Evolutionary conservation across 1,140 invertebrate species (phyloP).

Genomic region (Teleopsis dalmanni): DNA sequence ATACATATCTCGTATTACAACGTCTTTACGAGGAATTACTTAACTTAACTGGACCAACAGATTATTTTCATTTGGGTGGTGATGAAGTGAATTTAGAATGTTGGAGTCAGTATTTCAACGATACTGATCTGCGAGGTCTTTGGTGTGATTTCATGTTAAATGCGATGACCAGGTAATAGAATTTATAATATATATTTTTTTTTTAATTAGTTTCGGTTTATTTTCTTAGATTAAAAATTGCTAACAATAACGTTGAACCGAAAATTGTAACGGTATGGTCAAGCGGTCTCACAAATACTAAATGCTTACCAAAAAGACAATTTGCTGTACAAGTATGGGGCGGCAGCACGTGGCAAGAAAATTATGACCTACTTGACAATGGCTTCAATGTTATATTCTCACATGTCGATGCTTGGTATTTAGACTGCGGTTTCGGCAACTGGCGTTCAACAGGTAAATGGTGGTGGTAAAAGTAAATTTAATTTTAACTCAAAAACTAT

Average conservation of each 20-base stretch:
- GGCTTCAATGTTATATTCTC: constrained; percentile 72
- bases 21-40: constrained; percentile 61
- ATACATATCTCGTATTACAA: constrained; percentile 62
- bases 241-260: constrained; percentile 56
- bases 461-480: background rate
- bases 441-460: constrained; percentile 56
- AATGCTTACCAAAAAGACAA: constrained; percentile 55
- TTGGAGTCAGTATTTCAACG: constrained; percentile 65
- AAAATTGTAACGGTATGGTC: constrained; percentile 68
- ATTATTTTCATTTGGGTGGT: constrained; percentile 73
- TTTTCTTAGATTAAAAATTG: constrained; percentile 47
- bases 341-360: constrained; percentile 66
- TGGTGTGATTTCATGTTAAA: constrained; percentile 70
- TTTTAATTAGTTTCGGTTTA: background rate
- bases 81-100: constrained; percentile 75
- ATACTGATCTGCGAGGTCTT: constrained; percentile 64
- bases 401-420: constrained; percentile 77
- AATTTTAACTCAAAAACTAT: too few species aligned
- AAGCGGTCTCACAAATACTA: constrained; percentile 65
- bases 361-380: constrained; percentile 60
- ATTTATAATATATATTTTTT: background rate
- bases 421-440: constrained; percentile 74
- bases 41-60: constrained; percentile 55
- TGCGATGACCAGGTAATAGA: constrained; percentile 48
- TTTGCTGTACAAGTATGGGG: constrained; percentile 68